Evolutionary conservation across 2,113 vertebrate genomes (phyloP).

Genomic region (Ifrita kowaldi): DNA sequence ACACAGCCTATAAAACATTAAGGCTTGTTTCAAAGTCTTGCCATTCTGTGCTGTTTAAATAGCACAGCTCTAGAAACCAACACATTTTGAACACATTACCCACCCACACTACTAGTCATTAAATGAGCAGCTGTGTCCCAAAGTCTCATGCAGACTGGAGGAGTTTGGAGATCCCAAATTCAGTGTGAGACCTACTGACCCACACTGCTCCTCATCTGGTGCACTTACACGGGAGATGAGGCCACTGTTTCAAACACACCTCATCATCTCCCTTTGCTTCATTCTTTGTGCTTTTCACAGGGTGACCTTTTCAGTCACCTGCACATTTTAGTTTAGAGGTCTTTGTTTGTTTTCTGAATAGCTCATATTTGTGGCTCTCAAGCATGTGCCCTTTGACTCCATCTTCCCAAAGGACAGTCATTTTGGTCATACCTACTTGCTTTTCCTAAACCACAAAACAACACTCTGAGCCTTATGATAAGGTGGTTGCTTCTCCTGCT

Average conservation of each 20-base stretch:
- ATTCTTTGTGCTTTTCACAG: constrained; percentile 14
- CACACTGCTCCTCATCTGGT: neutral
- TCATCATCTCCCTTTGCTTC: constrained; percentile 19
- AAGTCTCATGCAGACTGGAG: neutral
- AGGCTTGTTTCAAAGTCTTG: constrained; percentile 47
- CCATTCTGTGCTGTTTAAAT: constrained; percentile 44
- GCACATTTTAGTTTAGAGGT: constrained; percentile 28
- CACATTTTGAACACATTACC: constrained; percentile 53
- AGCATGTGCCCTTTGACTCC: constrained; percentile 49
- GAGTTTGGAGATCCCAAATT: neutral
- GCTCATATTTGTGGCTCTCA: constrained; percentile 4
- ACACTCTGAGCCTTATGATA: neutral
- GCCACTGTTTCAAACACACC: neutral
- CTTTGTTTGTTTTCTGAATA: constrained; percentile 51
- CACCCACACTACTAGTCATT: constrained; percentile 11
- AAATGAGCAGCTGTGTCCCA: constrained; percentile 43
- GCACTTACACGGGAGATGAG: neutral
- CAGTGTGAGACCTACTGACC: constrained; percentile 23
- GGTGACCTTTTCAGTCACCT: constrained; percentile 24
- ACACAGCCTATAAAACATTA: constrained; percentile 66
- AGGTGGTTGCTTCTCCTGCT: constrained; percentile 14
- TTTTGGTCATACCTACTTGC: constrained; percentile 57
- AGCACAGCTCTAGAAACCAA: constrained; percentile 32
- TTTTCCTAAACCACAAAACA: constrained; percentile 51
- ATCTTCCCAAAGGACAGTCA: constrained; percentile 38